phyloP scores from a whole-genome alignment of 2,113 vertebrate genomes.

The Typhlomys cinereus region DNA sequence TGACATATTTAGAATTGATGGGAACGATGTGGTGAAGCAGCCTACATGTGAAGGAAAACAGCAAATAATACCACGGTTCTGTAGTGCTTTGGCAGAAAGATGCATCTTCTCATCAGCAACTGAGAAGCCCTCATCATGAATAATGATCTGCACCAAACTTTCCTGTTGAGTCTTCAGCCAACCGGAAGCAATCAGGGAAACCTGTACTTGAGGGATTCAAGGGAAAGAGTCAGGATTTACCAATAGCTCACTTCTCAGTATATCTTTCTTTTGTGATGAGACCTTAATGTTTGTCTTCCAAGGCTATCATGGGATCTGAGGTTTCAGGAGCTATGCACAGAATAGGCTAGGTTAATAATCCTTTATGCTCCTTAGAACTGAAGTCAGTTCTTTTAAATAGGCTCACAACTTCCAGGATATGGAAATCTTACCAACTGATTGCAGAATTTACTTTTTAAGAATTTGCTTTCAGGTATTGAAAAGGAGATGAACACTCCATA shows the following conservation, averaged over 20 bases:
- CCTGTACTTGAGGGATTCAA: background rate
- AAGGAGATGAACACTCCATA: background rate
- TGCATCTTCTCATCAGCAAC: no score
- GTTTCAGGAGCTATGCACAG: no score
- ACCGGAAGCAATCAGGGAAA: no score
- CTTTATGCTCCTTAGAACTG: background rate
- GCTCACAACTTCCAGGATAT: background rate
- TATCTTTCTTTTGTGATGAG: background rate
- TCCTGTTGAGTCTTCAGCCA: background rate
- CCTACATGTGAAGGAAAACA: background rate
- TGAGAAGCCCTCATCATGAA: no score
- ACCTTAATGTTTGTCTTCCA: accelerated
- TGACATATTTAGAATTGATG: background rate
- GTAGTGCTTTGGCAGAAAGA: no score
- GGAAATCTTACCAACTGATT: background rate
- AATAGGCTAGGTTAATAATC: background rate
- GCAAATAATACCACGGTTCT: background rate
- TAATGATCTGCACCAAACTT: background rate
- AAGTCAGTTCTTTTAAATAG: background rate
- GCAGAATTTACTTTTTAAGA: background rate
- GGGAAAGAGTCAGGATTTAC: background rate
- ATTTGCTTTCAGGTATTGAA: background rate
- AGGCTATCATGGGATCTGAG: background rate
- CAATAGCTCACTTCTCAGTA: background rate
- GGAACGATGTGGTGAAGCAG: background rate